These are phyloP conservation scores for Lytechinus pictus DNA, from an alignment of 35 echinoderm and acorn worm genomes.

Conservation along the genomic window DNA sequence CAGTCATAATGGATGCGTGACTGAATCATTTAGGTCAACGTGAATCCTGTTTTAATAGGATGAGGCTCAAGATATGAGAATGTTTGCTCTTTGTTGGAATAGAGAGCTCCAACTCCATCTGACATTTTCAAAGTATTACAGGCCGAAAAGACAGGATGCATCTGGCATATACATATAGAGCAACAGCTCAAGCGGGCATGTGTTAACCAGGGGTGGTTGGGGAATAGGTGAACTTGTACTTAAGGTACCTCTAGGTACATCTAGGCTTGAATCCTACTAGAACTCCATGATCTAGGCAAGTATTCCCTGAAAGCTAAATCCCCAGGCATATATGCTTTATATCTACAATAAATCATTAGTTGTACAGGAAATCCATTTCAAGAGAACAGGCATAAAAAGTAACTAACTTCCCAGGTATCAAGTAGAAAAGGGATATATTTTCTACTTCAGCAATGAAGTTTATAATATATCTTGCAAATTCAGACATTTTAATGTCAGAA, in stretches of 20 bases:
- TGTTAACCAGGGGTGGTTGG: background rate
- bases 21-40: background rate
- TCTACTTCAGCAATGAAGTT: no score
- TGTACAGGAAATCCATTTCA: no score
- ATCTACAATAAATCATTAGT: no score
- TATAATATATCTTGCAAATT: no score
- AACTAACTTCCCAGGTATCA: no score
- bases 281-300: background rate
- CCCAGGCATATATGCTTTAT: background rate
- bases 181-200: background rate
- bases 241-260: background rate
- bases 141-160: background rate
- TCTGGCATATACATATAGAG: background rate
- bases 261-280: no score
- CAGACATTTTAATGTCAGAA: no score
- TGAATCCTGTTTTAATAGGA: background rate
- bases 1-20: background rate
- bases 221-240: background rate
- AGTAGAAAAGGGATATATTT: no score
- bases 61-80: background rate
- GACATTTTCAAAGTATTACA: background rate
- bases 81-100: background rate
- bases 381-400: no score
- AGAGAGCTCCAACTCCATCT: background rate
- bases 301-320: background rate